Evolutionary conservation across 2,888 invertebrate species (phyloP).

Genomic region (Synanthedon tipuliformis): DNA sequence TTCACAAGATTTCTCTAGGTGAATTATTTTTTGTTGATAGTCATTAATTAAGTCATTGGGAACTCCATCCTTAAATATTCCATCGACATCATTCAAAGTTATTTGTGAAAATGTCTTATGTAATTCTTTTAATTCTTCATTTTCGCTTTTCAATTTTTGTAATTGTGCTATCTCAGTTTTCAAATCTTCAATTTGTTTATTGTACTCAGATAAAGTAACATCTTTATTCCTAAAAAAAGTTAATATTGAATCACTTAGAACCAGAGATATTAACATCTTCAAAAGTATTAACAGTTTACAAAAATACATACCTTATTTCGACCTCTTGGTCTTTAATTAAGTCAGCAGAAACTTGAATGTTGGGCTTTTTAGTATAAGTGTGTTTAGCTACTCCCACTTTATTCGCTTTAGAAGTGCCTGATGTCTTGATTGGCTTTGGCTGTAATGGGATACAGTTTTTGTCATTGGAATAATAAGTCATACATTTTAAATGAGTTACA

Average conservation of each 20-base stretch:
- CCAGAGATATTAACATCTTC: neutral
- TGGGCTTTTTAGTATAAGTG: slow-evolving; percentile 12
- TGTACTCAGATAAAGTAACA: slow-evolving; percentile 50
- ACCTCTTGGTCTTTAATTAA: slow-evolving; percentile 53
- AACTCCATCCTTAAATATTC: slow-evolving; percentile 1
- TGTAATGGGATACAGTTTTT: slow-evolving; percentile 14
- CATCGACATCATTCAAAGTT: slow-evolving; percentile 10
- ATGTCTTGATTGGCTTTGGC: slow-evolving; percentile 42
- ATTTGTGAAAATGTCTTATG: slow-evolving; percentile 22
- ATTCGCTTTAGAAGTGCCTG: slow-evolving; percentile 15
- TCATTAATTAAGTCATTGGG: slow-evolving; percentile 4
- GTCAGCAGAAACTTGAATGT: slow-evolving; percentile 30
- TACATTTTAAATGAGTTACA: neutral
- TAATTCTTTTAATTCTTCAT: slow-evolving; percentile 22
- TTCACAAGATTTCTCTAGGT: slow-evolving; percentile 43
- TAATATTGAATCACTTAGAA: neutral
- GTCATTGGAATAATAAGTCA: no score
- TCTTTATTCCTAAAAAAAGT: slow-evolving; percentile 49
- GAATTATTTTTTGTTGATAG: slow-evolving; percentile 18
- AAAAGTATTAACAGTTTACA: neutral
- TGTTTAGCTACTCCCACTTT: slow-evolving; percentile 8
- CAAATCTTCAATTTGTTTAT: slow-evolving; percentile 55
- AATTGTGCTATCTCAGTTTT: slow-evolving; percentile 42
- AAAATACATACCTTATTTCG: slow-evolving; percentile 45
- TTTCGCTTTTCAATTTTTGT: slow-evolving; percentile 25